Base-by-base conservation (phyloP, 2,888 invertebrate genomes). In the Ichneumon xanthorius region DNA sequence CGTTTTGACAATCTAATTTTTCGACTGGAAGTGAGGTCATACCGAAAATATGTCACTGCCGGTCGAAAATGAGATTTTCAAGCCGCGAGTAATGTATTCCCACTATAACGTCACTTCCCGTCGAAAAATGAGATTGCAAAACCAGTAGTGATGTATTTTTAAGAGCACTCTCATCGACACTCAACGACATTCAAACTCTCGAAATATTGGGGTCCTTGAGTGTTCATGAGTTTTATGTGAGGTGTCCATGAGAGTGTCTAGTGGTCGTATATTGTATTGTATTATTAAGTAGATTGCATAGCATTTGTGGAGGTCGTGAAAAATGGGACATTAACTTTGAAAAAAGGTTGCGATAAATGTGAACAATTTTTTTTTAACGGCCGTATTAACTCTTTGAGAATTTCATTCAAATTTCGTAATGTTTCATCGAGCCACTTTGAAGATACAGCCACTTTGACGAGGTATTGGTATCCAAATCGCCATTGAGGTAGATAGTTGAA, bases 321-420 rank as follows among this genome's bases (percentile, higher is more conserved):
- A 45, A 45, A 45, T 4, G 4, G 45, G 2, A 14, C 4, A 48
- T 16, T 16, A 16, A 48, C 45, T 48, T 48, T 4, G 16, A 48
- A 48, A 11, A 40, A 40, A 40, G 40, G 40, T 40, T 11, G 11
- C 40, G 11, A 40, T 11, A 48, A 48, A 48, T 48, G 45, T 16
- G 16, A 4, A 16, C 45, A 2, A 40, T 40, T 48, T 48, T 48
- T 48, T 5, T 50, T 33, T 65, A 14, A 68, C 40, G n/a, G 14
- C 4, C 11, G 22, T 71, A 48, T 68, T 63, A 70, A 79, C 50
- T 37, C 67, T 22, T 50, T 7, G 58, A 26, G 22, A 22, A 26
- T 14, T 26, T 26, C 26, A 11, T 14, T 4, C 11, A 70, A 67
- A 48, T 30, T 55, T 30, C 33, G 37, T 55, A 80, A 73, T 22